phyloP scores from a whole-genome alignment of 2,113 vertebrate genomes.

The Chlamydotis undulata region DNA sequence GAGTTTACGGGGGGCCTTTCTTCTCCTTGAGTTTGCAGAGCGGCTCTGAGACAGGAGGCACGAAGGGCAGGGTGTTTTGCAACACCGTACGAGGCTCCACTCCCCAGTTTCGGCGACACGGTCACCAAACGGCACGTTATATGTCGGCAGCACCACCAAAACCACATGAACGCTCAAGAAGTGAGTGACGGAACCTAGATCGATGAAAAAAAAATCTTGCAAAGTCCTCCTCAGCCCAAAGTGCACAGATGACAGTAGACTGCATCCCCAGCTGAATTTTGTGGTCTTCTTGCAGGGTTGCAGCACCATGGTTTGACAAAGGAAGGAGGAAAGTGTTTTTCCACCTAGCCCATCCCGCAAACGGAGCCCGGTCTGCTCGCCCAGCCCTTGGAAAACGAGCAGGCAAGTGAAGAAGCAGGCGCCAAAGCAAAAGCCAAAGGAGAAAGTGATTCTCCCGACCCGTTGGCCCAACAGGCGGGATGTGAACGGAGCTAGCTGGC shows the following conservation, averaged over 20 bases:
- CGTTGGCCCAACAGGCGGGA: neutral
- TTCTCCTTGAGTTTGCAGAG: neutral
- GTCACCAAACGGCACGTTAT: neutral
- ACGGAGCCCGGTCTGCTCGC: fast-evolving
- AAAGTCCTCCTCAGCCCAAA: neutral
- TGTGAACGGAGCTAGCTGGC: slow-evolving; percentile 33
- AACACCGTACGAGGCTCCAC: fast-evolving
- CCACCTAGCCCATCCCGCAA: neutral
- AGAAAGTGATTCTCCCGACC: neutral
- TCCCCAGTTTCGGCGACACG: neutral
- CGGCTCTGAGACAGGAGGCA: neutral
- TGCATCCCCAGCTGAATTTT: neutral
- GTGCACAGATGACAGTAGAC: neutral
- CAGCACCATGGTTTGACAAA: fast-evolving
- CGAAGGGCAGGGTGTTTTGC: neutral
- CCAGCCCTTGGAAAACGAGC: neutral
- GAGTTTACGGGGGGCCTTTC: fast-evolving
- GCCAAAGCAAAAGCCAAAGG: neutral
- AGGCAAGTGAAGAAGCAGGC: neutral
- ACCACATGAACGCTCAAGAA: neutral
- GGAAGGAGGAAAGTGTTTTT: neutral
- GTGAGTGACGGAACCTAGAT: neutral
- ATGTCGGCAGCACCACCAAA: neutral
- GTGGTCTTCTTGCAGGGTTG: neutral
- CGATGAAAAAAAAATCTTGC: neutral